A percentile compares a stretch with the other conserved stretches of the same genome.
phyloP scores from a whole-genome alignment of 1,140 invertebrate genomes.

The Scaptomyza graminum region DNA sequence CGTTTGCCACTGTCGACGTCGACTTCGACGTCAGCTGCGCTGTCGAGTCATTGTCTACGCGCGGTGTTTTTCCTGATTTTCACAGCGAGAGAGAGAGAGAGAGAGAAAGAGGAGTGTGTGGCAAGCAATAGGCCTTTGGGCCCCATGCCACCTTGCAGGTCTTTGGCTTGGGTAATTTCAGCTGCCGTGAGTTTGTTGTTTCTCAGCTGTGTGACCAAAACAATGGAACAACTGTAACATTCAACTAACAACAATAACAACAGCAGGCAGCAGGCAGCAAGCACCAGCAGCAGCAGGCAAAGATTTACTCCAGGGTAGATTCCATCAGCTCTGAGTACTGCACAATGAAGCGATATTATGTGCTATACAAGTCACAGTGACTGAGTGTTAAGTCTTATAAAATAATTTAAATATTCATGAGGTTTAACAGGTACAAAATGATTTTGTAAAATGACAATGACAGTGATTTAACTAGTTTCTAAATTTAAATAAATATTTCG shows the following conservation, averaged over 20 bases:
- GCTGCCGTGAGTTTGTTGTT: conserved; percentile 69
- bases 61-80: conserved; percentile 75
- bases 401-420: conserved; percentile 1
- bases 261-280: conserved; percentile 11
- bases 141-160: conserved; percentile 69
- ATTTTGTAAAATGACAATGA: neutral
- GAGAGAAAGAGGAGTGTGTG: neutral
- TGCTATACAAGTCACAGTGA: conserved; percentile 33
- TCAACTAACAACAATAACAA: conserved; percentile 11
- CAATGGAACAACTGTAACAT: conserved; percentile 66
- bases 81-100: conserved; percentile 36
- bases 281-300: conserved; percentile 41
- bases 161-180: conserved; percentile 78
- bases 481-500: too few relatives aligned
- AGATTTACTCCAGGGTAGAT: conserved; percentile 57
- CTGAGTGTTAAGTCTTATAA: neutral
- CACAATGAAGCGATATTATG: conserved; percentile 40
- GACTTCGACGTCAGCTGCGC: conserved; percentile 16
- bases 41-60: conserved; percentile 62
- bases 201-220: conserved; percentile 79
- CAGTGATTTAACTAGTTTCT: neutral
- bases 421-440: neutral
- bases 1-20: conserved; percentile 9
- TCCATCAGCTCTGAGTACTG: conserved; percentile 37
- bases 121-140: conserved; percentile 49